Evolutionary conservation across 2,888 invertebrate genomes (phyloP), one percentile per base, ranked within the genome.

Genomic region (Leptura quadrifasciata): DNA sequence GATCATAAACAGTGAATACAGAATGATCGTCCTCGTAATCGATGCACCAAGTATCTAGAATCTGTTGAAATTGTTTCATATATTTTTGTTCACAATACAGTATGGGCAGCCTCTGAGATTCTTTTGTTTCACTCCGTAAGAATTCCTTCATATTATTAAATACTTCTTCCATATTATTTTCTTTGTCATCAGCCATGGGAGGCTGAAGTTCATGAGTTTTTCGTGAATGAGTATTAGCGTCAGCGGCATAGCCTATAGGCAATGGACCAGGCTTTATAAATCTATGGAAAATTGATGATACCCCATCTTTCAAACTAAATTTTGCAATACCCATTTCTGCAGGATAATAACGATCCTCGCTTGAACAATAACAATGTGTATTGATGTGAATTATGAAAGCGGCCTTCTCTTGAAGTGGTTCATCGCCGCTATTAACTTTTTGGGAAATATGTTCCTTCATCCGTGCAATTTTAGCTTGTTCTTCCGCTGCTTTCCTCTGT

Each of bases 191-290:
- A 0, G 88, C 88, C 18, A 90, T 85, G 0, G 91, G 90, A 24
- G 89, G 77, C 0, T 88, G 88, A 58, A 92, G 84, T 72, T 89
- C 86, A 82, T 92, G 92, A 0, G 91, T 90, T 1, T 84, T 81
- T 0, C 88, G 84, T 0, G 90, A 87, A 75, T 89, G 88, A n/a
- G 89, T 82, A 63, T 86, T 84, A 0, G 91, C 90, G 18, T 89
- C 89, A 76, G 88, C 86, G 1, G 86, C 86, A 79, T 89, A 91
- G 0, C 92, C 92, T 65, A 88, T 69, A 21, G 87, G 88, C 24
- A 90, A 87, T 76, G 77, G 84, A 72, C n/a, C n/a, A n/a, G n/a
- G n/a, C n/a, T n/a, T n/a, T n/a, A n/a, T n/a, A n/a, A n/a, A n/a
- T n/a, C n/a, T n/a, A n/a, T n/a, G n/a, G n/a, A n/a, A n/a, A n/a